These are phyloP conservation scores for Merodon equestris DNA, from an alignment of 2,888 invertebrate genomes.

Conservation along the genomic window DNA sequence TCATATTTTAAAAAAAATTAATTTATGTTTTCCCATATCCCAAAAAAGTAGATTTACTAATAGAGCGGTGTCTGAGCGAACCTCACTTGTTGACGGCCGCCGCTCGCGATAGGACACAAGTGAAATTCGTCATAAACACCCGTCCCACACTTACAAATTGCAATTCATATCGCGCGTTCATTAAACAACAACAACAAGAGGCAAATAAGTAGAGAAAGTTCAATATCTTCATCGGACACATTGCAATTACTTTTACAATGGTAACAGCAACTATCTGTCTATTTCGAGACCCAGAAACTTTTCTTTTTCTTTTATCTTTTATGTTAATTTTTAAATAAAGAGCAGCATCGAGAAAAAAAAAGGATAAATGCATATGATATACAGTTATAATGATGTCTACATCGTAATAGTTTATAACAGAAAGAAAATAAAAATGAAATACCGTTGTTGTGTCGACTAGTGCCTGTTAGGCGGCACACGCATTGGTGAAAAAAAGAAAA, in stretches of 20 bases:
- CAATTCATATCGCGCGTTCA: conserved; percentile 42
- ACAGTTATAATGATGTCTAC: background rate
- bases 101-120: conserved; percentile 1
- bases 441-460: conserved; percentile 33
- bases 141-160: conserved; percentile 62
- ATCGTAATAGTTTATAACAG: conserved; percentile 26
- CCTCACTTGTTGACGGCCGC: conserved; percentile 19
- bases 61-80: conserved; percentile 9
- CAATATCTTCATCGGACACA: conserved; percentile 58
- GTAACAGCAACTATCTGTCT: conserved; percentile 69
- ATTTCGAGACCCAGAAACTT: conserved; percentile 68
- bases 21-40: too few species aligned
- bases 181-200: background rate
- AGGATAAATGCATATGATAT: conserved; percentile 15
- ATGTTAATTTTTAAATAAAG: conserved; percentile 3
- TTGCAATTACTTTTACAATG: conserved; percentile 58
- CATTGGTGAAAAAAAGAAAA: background rate
- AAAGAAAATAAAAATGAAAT: conserved; percentile 69
- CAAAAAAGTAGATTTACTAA: too few species aligned
- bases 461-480: background rate
- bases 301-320: conserved; percentile 42
- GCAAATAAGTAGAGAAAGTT: conserved; percentile 62
- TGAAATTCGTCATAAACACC: conserved; percentile 31
- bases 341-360: conserved; percentile 36
- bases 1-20: too few species aligned